These are phyloP conservation scores for Cyphomyrus discorhynchus DNA, from an alignment of 2,113 vertebrate species.

Conservation along the genomic window DNA sequence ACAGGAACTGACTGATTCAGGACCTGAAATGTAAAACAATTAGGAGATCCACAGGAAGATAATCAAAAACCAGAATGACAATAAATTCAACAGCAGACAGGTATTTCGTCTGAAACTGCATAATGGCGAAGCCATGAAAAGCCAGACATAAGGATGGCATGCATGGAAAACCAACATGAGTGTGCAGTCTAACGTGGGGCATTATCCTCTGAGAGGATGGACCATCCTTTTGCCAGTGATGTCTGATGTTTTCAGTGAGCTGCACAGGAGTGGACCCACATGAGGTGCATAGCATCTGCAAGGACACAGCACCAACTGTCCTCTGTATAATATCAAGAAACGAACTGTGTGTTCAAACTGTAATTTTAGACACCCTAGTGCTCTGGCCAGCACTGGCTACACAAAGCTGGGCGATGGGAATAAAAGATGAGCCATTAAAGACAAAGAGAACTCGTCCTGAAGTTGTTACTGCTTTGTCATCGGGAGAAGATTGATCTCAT, in stretches of 20 bases:
- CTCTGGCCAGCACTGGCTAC: background rate
- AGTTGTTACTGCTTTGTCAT: slow-evolving; percentile 4
- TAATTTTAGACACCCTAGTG: background rate
- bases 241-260: background rate
- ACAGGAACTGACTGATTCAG: background rate
- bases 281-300: background rate
- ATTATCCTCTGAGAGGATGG: background rate
- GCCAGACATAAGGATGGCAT: background rate
- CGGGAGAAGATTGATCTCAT: slow-evolving; percentile 12
- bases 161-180: background rate
- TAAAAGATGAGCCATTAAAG: background rate
- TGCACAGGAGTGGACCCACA: background rate
- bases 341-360: background rate
- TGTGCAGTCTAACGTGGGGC: background rate
- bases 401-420: background rate
- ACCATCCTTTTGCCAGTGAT: background rate
- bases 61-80: background rate
- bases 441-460: background rate
- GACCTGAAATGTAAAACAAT: background rate
- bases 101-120: background rate
- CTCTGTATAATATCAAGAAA: background rate
- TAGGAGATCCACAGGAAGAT: background rate
- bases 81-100: slow-evolving; percentile 6
- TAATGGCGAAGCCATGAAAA: background rate
- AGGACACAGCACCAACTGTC: background rate